Conservation (phyloP, 2,797 vertebrate genomes). For the Pseudocheirus occidentalis region DNA sequence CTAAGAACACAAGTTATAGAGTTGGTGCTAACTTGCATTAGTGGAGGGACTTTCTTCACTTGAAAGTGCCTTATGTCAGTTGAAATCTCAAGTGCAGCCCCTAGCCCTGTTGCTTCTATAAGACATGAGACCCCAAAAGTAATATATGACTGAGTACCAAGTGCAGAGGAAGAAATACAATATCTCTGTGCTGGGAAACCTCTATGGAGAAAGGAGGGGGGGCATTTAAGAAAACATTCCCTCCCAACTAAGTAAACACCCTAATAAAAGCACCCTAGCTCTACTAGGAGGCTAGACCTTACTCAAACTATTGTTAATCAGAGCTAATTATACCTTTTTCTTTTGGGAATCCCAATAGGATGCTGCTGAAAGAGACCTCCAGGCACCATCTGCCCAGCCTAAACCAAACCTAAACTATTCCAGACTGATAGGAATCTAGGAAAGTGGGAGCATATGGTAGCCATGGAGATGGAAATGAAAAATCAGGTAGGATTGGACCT, state of each 20-base stretch:
- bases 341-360: slow-evolving; percentile 52
- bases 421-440: not conserved
- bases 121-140: not conserved
- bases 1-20: not conserved
- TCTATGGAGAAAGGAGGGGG: not conserved
- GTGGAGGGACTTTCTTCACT: not conserved
- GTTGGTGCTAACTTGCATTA: not conserved
- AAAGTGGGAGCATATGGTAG: not conserved
- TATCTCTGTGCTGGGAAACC: not conserved
- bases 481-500: not conserved
- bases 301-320: not conserved
- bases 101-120: not conserved
- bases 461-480: slow-evolving; percentile 13
- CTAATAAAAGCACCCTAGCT: not conserved
- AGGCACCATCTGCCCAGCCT: not conserved
- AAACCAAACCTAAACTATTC: slow-evolving; percentile 42
- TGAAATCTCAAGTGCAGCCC: not conserved
- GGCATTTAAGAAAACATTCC: not conserved
- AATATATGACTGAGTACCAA: not conserved
- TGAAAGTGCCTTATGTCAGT: not conserved
- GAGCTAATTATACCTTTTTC: not conserved
- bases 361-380: not conserved
- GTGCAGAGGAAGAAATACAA: not conserved
- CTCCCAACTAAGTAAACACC: not conserved
- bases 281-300: not conserved